Percentiles rank a stretch among this genome's conserved stretches.
Evolutionary conservation across 1,140 invertebrate species (phyloP).

Genomic region (Colletes gigas): DNA sequence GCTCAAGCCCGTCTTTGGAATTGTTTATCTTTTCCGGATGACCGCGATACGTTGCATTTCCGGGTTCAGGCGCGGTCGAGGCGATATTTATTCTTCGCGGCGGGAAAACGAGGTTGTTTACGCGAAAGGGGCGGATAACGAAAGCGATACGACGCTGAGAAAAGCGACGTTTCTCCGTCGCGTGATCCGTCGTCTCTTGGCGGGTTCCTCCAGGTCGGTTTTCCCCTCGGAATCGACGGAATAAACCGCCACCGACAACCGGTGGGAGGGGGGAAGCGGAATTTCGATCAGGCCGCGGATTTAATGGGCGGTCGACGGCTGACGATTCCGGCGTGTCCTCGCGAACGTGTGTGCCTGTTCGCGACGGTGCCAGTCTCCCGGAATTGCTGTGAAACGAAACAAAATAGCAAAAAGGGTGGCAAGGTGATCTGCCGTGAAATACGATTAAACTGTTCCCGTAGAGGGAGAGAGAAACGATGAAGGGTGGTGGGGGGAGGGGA

Average conservation of each 20-base stretch:
- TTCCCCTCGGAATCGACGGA: background rate
- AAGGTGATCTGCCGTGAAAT: constrained; percentile 61
- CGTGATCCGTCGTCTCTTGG: background rate
- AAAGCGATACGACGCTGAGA: no score
- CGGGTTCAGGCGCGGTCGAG: background rate
- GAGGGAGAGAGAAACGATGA: background rate
- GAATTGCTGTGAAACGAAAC: constrained; percentile 37
- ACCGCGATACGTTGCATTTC: background rate
- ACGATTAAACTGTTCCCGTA: constrained; percentile 51
- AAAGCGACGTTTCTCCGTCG: background rate
- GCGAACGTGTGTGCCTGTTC: constrained; percentile 27
- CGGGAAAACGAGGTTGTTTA: background rate
- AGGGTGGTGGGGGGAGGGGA: constrained; percentile 1
- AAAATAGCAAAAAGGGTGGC: constrained; percentile 36
- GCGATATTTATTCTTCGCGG: background rate
- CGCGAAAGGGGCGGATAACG: background rate
- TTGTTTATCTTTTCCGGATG: background rate
- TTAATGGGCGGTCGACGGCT: constrained; percentile 49
- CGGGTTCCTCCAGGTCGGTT: background rate
- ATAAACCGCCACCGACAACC: constrained; percentile 1
- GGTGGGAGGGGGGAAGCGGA: background rate
- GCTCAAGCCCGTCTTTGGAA: no score
- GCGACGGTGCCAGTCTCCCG: constrained; percentile 41
- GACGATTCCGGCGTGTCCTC: constrained; percentile 9
- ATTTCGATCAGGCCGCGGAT: constrained; percentile 47